Evolutionary conservation across 2,888 invertebrate genomes (phyloP), one percentile per base, ranked within the genome.

Genomic region (Venusia cambrica): DNA sequence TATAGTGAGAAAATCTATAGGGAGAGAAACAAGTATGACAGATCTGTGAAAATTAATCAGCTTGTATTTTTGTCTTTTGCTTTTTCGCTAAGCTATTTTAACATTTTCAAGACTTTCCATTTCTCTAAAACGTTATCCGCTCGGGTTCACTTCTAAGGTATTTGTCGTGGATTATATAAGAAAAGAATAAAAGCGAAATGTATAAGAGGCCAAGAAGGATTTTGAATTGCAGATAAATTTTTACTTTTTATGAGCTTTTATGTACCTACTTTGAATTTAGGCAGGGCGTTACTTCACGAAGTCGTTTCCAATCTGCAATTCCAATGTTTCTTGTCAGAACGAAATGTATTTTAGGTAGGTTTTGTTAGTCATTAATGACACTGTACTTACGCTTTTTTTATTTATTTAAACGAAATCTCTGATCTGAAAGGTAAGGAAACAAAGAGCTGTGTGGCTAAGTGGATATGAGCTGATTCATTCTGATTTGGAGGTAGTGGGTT

Each of bases 201-300:
- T 62, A 58, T 61, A 66, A 59, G 62, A 64, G 62, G 64, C 57
- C 61, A 64, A 63, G 61, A 62, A 60, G 57, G 63, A 72, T 68
- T 76, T 74, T 72, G 76, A 76, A 76, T 73, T 75, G 75, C 66
- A 75, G 76, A 76, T 76, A 75, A 76, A 76, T 73, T 73, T 72
- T 72, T 73, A 70, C 72, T 70, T 73, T 70, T 72, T 69, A 72
- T 71, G 70, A 74, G 70, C 66, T 72, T 70, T 71, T 62, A 62
- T 62, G 58, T 60, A 66, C 67, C 70, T n/a, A n/a, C n/a, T 63
- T 62, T 67, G 63, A 68, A 69, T 71, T 63, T 68, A 70, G 67
- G 64, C 57, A 58, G 42, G 62, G 61, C 57, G 58, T 68, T 68
- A 63, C 56, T 65, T 59, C 54, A 54, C 52, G 55, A 48, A 58